Evolutionary conservation across 2,888 invertebrate genomes (phyloP).

Genomic region (Ditylenchus weischeri): DNA sequence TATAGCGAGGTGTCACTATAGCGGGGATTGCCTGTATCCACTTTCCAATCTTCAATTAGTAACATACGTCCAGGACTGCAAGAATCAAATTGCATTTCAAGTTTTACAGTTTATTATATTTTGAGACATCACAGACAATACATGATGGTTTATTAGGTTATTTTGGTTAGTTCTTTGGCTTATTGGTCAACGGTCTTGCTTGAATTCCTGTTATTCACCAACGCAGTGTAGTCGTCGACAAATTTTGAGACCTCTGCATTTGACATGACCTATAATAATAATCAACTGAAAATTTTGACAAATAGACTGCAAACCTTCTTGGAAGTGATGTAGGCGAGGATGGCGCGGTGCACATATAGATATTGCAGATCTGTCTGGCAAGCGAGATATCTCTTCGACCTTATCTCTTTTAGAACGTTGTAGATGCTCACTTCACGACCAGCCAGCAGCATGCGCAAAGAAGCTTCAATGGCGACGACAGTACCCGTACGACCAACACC

Average conservation of each 20-base stretch:
- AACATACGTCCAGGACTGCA: too few species aligned
- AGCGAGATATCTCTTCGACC: constrained; percentile 40
- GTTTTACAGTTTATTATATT: too few species aligned
- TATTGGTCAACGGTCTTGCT: constrained; percentile 13
- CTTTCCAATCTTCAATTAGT: too few species aligned
- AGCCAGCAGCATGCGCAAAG: constrained; percentile 27
- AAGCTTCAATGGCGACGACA: constrained; percentile 45
- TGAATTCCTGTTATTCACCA: constrained; percentile 12
- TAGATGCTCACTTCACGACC: constrained; percentile 31
- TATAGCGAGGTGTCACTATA: too few species aligned
- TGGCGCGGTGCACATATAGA: constrained; percentile 43
- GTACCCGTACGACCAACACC: constrained; percentile 47
- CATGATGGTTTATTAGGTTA: too few species aligned
- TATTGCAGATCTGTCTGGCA: constrained; percentile 51
- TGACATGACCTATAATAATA: constrained; percentile 17
- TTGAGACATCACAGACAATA: too few species aligned
- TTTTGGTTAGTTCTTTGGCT: too few species aligned
- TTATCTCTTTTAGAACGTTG: constrained; percentile 37
- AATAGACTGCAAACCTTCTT: too few species aligned
- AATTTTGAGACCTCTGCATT: constrained; percentile 12
- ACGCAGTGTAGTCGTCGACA: constrained; percentile 17
- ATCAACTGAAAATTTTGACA: not conserved
- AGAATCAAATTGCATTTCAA: too few species aligned
- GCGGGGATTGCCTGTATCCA: too few species aligned
- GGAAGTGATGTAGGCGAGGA: constrained; percentile 37